phyloP scores from a whole-genome alignment of 2,797 vertebrate genomes.

The Dipus sagitta region DNA sequence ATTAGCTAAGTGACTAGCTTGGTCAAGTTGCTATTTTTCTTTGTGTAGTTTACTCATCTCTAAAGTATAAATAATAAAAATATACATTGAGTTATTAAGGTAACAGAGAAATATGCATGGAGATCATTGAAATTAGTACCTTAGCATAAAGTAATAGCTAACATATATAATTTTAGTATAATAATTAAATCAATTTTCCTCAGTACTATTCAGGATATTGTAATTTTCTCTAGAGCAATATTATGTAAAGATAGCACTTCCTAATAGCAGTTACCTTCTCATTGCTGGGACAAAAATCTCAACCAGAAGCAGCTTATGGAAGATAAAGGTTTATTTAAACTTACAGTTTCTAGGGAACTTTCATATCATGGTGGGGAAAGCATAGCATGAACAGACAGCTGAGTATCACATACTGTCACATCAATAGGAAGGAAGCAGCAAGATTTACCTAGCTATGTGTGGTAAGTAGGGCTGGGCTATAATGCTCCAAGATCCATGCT shows the following conservation, averaged over 20 bases:
- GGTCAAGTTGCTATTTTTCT: not conserved
- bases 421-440: no score
- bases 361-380: no score
- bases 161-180: slow-evolving; percentile 41
- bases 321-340: no score
- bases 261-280: not conserved
- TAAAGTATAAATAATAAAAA: slow-evolving; percentile 45
- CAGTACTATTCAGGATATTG: not conserved
- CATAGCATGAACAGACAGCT: no score
- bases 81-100: not conserved
- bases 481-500: no score
- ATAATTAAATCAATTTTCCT: not conserved
- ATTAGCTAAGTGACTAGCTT: not conserved
- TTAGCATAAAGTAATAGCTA: slow-evolving; percentile 8
- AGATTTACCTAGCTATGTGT: no score
- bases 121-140: not conserved
- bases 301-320: no score
- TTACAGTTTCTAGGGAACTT: no score
- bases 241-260: slow-evolving; percentile 61
- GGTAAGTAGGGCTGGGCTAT: no score
- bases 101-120: slow-evolving; percentile 30
- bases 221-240: slow-evolving; percentile 25
- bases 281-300: no score
- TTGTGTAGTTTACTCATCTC: slow-evolving; percentile 28
- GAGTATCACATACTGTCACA: no score